phyloP scores from a whole-genome alignment of 2,113 vertebrate species.

The Otocyon megalotis region DNA sequence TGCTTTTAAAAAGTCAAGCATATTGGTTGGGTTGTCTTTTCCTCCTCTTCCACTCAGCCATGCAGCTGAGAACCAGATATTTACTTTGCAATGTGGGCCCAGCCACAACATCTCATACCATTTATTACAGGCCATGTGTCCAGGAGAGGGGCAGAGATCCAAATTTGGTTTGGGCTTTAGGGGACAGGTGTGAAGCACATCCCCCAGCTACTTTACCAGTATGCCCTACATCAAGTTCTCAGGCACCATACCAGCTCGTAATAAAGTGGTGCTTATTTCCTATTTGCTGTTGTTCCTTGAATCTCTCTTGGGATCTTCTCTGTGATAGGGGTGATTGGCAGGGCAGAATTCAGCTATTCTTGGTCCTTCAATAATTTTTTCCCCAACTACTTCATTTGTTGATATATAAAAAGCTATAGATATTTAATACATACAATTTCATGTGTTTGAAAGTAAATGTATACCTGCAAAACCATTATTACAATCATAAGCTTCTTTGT shows the following conservation, averaged over 20 bases:
- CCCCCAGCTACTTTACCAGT: not conserved
- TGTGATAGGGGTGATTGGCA: not conserved
- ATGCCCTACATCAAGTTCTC: not conserved
- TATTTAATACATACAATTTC: not conserved
- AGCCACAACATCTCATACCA: not conserved
- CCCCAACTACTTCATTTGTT: not conserved
- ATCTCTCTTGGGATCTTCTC: not conserved
- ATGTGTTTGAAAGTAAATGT: not conserved
- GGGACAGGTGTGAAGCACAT: not conserved
- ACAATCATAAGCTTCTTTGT: not conserved
- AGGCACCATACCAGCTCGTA: not conserved
- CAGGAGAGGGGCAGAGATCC: not conserved
- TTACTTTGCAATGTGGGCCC: not conserved
- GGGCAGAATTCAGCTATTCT: slow-evolving; percentile 8
- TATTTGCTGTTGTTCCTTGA: not conserved
- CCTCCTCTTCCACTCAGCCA: not conserved
- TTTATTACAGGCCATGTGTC: not conserved
- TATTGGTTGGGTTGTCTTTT: not conserved
- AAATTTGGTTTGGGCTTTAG: not conserved
- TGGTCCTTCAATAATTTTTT: not conserved
- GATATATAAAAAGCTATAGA: not conserved
- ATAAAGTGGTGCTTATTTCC: not conserved
- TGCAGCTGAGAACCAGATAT: not conserved
- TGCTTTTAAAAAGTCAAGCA: not conserved
- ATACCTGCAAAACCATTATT: not conserved